Base-by-base conservation (phyloP, 2,113 vertebrate species). In the Pungitius pungitius region DNA sequence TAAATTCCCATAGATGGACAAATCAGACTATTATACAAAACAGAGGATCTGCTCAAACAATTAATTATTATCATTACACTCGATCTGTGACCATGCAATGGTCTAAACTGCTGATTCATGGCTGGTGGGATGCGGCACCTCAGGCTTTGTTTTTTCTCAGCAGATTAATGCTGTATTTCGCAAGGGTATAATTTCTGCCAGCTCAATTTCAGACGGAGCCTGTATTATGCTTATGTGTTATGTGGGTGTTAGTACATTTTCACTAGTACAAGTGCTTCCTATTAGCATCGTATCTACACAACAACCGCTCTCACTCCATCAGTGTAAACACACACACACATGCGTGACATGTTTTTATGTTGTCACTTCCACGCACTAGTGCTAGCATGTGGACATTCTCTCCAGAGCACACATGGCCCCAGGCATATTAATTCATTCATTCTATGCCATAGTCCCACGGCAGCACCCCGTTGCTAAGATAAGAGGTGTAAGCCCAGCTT, bases 381-480 rank as follows among this genome's bases (percentile, higher is more conserved):
- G 63, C 55, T 63, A 68, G 73, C 63, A 45, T 66, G 64, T 74
- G 68, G 77, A 78, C 43, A 39, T 43, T 67, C 56, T 82, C 57
- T 42, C 39, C 35, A 73, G 26, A 42, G 56, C 75, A 68, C 74
- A 77, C 69, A 78, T 67, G 67, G 74, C 80, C 20, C 52, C 69
- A 69, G 78, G 71, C 80, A 54, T 45, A 75, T 75, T 42, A 63
- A 79, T 69, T 55, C 26, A 69, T 71, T 73, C 60, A 62, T 67
- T 73, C 60, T 71, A 64, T 43, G 33, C 66, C 74, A 62, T 74
- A 59, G 30, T 82, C 62, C 78, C 82, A 88, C 57, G 60, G 39
- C 77, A 75, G 75, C 73, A 55, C 80, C 81, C 77, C 81, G 63
- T 72, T 85, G 85, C 71, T 67, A 69, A 67, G 81, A 85, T 77